Evolutionary conservation across 2,797 vertebrate species (phyloP).

Genomic region (Muscicapa comitata): DNA sequence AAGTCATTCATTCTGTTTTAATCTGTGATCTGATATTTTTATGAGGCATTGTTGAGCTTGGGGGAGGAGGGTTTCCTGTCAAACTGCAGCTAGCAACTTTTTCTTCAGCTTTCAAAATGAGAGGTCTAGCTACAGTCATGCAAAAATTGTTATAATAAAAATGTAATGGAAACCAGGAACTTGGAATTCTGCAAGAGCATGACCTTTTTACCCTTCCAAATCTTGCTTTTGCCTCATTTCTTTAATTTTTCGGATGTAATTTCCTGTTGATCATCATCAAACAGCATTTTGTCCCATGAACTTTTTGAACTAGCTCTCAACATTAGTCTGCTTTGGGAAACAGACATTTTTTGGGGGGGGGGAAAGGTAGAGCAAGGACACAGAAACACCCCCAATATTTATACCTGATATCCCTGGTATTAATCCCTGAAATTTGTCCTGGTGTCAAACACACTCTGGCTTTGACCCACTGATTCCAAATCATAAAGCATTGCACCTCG

Average conservation of each 20-base stretch:
- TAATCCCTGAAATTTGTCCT: background rate
- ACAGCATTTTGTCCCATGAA: background rate
- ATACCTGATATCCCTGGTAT: background rate
- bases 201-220: conserved; percentile 62
- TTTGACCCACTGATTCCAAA: background rate
- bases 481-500: background rate
- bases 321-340: background rate
- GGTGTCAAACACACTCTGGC: background rate
- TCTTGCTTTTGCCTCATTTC: background rate
- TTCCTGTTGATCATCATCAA: conserved; percentile 10
- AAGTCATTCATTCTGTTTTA: conserved; percentile 57
- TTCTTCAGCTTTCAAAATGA: conserved; percentile 40
- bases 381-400: background rate
- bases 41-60: conserved; percentile 47
- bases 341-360: accelerated
- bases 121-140: conserved; percentile 17
- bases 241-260: background rate
- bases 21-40: conserved; percentile 66
- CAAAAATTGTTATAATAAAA: conserved; percentile 62
- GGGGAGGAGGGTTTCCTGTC: conserved; percentile 35
- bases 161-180: conserved; percentile 65
- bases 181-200: conserved; percentile 38
- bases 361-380: background rate
- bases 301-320: background rate
- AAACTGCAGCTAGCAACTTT: conserved; percentile 3